These are phyloP conservation scores for Brotula barbata DNA, from an alignment of 2,797 vertebrate species.

Conservation along the genomic window DNA sequence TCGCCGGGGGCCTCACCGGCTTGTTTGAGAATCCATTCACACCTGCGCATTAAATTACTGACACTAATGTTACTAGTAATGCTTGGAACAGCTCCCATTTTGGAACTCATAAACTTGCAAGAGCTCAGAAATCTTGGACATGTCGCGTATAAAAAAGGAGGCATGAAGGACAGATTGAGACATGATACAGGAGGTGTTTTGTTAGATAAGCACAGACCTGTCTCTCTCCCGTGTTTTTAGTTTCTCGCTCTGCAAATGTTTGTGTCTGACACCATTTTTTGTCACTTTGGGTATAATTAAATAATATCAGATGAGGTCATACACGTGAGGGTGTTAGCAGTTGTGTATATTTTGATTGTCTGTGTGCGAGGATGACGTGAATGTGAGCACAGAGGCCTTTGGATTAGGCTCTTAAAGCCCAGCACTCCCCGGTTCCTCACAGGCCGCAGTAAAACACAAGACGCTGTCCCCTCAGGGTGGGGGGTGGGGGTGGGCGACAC, in stretches of 20 bases:
- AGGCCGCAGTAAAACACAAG: conserved; percentile 51
- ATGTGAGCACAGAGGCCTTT: conserved; percentile 9
- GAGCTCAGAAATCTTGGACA: conserved; percentile 53
- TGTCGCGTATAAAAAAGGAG: conserved; percentile 28
- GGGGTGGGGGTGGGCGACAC: conserved; percentile 61
- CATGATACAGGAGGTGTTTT: conserved; percentile 45
- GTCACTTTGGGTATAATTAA: conserved; percentile 31
- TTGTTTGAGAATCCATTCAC: conserved; percentile 84
- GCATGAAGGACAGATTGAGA: conserved; percentile 44
- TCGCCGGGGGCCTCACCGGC: conserved; percentile 70
- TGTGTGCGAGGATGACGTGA: conserved; percentile 29
- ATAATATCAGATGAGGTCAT: conserved; percentile 49
- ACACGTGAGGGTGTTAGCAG: conserved; percentile 9
- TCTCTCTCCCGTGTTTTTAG: conserved; percentile 44
- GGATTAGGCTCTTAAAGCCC: conserved; percentile 29
- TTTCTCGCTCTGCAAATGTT: conserved; percentile 41
- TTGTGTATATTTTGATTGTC: conserved; percentile 59
- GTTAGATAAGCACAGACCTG: conserved; percentile 49
- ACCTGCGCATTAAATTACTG: conserved; percentile 84
- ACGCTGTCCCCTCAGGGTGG: conserved; percentile 58
- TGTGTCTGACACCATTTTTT: conserved; percentile 40
- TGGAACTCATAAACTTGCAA: conserved; percentile 64
- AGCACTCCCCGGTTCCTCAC: conserved; percentile 4
- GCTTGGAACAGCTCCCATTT: conserved; percentile 74
- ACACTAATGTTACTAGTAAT: conserved; percentile 80